phyloP scores from a whole-genome alignment of 37 sponge, comb jelly and placozoan genomes.

The Cladorhizidae sp. region DNA sequence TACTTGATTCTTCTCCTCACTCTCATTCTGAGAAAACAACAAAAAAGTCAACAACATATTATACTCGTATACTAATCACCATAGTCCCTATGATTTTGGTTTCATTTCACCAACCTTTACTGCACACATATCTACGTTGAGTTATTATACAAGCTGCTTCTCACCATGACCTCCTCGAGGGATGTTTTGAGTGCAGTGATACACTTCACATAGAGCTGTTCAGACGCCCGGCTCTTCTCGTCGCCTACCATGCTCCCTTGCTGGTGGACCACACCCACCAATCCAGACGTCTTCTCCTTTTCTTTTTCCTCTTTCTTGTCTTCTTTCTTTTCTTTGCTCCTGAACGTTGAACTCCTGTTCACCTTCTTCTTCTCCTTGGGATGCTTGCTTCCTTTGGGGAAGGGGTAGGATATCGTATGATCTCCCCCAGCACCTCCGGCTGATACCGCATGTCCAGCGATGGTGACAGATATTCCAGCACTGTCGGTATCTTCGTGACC shows the following conservation, averaged over 20 bases:
- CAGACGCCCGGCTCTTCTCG: neutral
- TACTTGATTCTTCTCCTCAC: neutral
- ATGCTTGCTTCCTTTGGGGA: slow-evolving; percentile 10
- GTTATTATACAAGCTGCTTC: neutral
- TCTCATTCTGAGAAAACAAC: neutral
- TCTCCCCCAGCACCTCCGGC: neutral
- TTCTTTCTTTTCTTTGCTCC: slow-evolving; percentile 27
- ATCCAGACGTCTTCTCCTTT: slow-evolving; percentile 11
- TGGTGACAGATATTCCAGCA: neutral
- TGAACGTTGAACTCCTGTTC: slow-evolving; percentile 24
- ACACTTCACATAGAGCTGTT: slow-evolving; percentile 40
- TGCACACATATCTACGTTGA: too few species aligned
- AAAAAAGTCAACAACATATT: too few species aligned
- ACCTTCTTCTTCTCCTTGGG: slow-evolving; percentile 13
- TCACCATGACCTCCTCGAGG: slow-evolving; percentile 59
- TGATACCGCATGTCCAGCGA: neutral
- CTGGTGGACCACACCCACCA: neutral
- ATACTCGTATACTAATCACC: too few species aligned
- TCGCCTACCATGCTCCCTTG: slow-evolving; percentile 6
- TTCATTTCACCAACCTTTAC: too few species aligned
- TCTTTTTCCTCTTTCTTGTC: slow-evolving; percentile 30
- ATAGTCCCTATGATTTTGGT: too few species aligned
- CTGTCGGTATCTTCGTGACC: neutral
- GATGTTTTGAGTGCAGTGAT: slow-evolving; percentile 21
- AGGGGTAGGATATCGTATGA: slow-evolving; percentile 14